Conservation (phyloP, 1,140 invertebrate genomes). For the Orius laevigatus region DNA sequence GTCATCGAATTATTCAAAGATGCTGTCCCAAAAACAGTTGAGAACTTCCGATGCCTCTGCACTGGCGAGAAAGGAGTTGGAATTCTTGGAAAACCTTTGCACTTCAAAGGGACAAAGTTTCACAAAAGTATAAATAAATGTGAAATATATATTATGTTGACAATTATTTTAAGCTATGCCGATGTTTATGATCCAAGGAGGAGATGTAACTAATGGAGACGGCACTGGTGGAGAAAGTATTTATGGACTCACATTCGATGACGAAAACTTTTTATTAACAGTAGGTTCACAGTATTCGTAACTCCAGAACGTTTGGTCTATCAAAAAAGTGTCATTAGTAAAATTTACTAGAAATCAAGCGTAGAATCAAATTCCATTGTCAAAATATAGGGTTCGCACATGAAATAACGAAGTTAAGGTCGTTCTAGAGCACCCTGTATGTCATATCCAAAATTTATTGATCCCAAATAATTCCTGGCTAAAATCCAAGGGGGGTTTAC, state of each 20-base stretch:
- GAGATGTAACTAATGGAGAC: constrained; percentile 64
- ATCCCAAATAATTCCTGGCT: too few relatives aligned
- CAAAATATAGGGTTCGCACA: too few relatives aligned
- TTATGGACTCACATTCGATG: constrained; percentile 73
- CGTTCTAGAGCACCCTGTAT: too few relatives aligned
- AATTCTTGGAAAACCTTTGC: constrained; percentile 44
- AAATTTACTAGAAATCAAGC: too few relatives aligned
- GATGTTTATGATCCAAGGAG: constrained; percentile 70
- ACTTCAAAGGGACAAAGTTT: constrained; percentile 57
- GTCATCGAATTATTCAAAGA: constrained; percentile 67
- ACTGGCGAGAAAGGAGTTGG: constrained; percentile 70
- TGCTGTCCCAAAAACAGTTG: constrained; percentile 73
- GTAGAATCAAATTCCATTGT: too few relatives aligned
- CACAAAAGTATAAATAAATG: constrained; percentile 42
- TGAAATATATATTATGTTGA: neutral
- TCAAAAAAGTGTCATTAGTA: too few relatives aligned
- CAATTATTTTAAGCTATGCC: constrained; percentile 39
- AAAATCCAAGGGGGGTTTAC: too few relatives aligned
- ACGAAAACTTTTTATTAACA: constrained; percentile 70
- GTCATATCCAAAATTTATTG: too few relatives aligned
- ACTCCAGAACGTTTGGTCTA: too few relatives aligned
- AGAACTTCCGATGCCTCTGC: constrained; percentile 81
- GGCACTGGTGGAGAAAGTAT: constrained; percentile 86
- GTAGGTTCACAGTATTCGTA: too few relatives aligned
- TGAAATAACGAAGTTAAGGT: too few relatives aligned